Evolutionary conservation across 2,888 invertebrate species (phyloP).

Genomic region (Dolichomitus sp.): DNA sequence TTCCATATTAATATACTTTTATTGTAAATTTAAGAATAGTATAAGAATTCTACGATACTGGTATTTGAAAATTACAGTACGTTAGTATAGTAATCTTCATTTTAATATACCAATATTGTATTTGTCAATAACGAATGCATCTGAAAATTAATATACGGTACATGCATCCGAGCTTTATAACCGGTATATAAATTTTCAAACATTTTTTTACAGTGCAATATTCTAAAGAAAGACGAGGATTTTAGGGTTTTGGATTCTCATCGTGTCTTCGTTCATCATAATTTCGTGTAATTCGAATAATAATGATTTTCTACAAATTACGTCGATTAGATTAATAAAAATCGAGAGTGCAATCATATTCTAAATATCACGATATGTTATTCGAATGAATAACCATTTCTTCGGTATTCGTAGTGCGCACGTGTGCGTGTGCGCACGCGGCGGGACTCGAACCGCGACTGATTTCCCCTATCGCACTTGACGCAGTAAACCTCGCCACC

Average conservation of each 20-base stretch:
- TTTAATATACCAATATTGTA: too few species aligned
- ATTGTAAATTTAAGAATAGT: too few species aligned
- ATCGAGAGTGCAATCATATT: background rate
- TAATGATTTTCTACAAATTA: background rate
- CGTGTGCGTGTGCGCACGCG: slow-evolving; percentile 71
- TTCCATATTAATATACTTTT: too few species aligned
- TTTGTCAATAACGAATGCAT: too few species aligned
- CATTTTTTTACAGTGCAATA: too few species aligned
- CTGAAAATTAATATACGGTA: too few species aligned
- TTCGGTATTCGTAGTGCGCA: background rate
- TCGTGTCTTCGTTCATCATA: background rate
- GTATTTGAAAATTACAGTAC: too few species aligned
- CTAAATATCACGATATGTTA: background rate
- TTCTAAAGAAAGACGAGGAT: background rate
- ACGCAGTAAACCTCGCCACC: slow-evolving; percentile 32
- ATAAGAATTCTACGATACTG: too few species aligned
- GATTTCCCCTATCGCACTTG: slow-evolving; percentile 78
- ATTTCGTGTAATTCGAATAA: background rate
- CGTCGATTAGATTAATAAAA: background rate
- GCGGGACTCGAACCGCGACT: slow-evolving; percentile 80
- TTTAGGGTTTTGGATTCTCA: background rate
- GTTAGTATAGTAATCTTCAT: too few species aligned
- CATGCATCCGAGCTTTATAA: too few species aligned
- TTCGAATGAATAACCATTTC: background rate
- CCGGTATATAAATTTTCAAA: too few species aligned